Percentiles rank a stretch among this genome's conserved stretches.
phyloP scores from a whole-genome alignment of 2,797 vertebrate species.

The Petrocephalus sullivani region DNA sequence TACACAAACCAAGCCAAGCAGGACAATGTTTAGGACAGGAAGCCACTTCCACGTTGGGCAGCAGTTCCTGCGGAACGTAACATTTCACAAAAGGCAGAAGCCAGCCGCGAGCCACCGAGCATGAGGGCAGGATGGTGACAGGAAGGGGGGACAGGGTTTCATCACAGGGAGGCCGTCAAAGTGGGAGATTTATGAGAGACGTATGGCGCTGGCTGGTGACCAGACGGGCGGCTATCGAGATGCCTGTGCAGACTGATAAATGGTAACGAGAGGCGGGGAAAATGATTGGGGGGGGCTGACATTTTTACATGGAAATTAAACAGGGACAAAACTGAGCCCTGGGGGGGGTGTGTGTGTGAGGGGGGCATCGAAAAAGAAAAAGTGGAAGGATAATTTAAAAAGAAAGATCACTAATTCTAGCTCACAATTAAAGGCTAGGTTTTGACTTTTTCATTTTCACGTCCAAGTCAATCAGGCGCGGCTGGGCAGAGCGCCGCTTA shows the following conservation, averaged over 20 bases:
- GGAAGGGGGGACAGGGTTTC: conserved; percentile 36
- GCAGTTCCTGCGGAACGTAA: neutral
- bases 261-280: conserved; percentile 78
- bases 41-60: neutral
- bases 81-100: neutral
- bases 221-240: conserved; percentile 53
- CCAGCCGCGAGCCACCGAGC: neutral
- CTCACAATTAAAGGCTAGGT: conserved; percentile 66
- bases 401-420: conserved; percentile 70
- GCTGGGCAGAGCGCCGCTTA: neutral
- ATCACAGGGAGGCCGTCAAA: conserved; percentile 57
- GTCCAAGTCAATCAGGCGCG: conserved; percentile 4
- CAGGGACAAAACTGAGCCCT: conserved; percentile 60
- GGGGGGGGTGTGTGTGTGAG: conserved; percentile 42
- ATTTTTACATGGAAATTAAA: conserved; percentile 81
- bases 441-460: conserved; percentile 47
- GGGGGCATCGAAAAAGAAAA: conserved; percentile 31
- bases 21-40: neutral
- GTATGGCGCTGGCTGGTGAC: conserved; percentile 29
- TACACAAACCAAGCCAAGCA: neutral
- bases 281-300: conserved; percentile 73
- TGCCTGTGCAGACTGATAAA: conserved; percentile 68
- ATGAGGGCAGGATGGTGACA: neutral
- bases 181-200: conserved; percentile 46
- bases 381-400: conserved; percentile 41